phyloP scores from a whole-genome alignment of 2,888 invertebrate genomes.

The Meiosimyza platycephala region DNA sequence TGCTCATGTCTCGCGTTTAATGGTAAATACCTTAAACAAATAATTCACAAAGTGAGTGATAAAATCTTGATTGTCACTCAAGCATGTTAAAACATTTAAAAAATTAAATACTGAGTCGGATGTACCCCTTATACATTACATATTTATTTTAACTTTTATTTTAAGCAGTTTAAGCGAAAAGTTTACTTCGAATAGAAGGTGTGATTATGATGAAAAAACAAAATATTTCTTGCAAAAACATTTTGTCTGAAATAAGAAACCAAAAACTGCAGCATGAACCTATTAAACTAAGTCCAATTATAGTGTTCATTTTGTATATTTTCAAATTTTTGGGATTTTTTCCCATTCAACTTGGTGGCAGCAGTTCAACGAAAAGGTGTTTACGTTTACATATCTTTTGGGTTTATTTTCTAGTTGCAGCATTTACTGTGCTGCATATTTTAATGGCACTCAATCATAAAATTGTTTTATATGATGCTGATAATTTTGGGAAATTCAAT shows the following conservation, averaged over 20 bases:
- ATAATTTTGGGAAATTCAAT: constrained; percentile 44
- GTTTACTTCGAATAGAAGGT: no score
- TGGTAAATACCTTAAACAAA: no score
- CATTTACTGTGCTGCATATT: constrained; percentile 28
- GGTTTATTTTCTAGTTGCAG: constrained; percentile 33
- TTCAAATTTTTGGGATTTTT: constrained; percentile 43
- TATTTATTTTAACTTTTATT: no score
- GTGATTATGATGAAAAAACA: no score
- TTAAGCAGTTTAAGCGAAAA: no score
- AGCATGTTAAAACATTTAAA: no score
- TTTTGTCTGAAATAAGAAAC: neutral
- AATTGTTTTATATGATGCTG: constrained; percentile 38
- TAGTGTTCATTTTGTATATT: constrained; percentile 37
- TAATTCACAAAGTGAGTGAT: no score
- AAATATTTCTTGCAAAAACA: no score
- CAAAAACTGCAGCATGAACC: neutral
- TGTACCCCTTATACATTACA: no score
- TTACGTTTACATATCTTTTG: constrained; percentile 17
- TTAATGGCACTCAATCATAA: constrained; percentile 23
- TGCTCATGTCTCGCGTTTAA: no score
- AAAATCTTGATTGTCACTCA: no score
- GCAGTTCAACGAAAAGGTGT: neutral
- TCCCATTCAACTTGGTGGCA: constrained; percentile 27
- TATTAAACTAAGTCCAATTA: constrained; percentile 33
- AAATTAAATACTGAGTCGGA: no score